phyloP scores from a whole-genome alignment of 2,797 vertebrate species.

The Schizothorax lantsangensis region DNA sequence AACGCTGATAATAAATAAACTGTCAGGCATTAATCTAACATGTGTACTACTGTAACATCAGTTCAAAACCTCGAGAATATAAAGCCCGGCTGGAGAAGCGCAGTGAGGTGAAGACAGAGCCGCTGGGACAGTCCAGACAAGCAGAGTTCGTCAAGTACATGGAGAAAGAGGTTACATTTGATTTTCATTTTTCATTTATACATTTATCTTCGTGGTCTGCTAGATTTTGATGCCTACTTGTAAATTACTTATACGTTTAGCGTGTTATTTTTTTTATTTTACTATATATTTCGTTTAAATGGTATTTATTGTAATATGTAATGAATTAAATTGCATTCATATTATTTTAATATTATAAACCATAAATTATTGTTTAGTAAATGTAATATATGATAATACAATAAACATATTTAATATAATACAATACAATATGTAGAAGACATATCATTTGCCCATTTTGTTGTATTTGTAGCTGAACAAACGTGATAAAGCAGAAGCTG shows the following conservation, averaged over 20 bases:
- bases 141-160: conserved; percentile 84
- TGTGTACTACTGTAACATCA: conserved; percentile 60
- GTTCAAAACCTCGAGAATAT: conserved; percentile 86
- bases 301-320: background rate
- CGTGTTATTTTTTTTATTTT: background rate
- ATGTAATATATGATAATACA: background rate
- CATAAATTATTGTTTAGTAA: background rate
- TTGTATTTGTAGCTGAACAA: conserved; percentile 75
- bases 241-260: background rate
- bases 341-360: background rate
- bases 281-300: background rate
- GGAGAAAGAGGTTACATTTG: conserved; percentile 82
- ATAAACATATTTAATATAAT: background rate
- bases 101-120: conserved; percentile 79
- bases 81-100: conserved; percentile 82
- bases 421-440: background rate
- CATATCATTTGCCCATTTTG: background rate
- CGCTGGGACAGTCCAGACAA: conserved; percentile 86
- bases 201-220: background rate
- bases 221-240: background rate
- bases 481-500: conserved; percentile 67
- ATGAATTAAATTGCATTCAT: background rate
- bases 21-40: background rate
- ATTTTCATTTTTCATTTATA: background rate
- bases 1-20: background rate